Percentiles rank a stretch among this genome's conserved stretches.
phyloP scores from a whole-genome alignment of 2,888 invertebrate genomes.

The Pelosia muscerda region DNA sequence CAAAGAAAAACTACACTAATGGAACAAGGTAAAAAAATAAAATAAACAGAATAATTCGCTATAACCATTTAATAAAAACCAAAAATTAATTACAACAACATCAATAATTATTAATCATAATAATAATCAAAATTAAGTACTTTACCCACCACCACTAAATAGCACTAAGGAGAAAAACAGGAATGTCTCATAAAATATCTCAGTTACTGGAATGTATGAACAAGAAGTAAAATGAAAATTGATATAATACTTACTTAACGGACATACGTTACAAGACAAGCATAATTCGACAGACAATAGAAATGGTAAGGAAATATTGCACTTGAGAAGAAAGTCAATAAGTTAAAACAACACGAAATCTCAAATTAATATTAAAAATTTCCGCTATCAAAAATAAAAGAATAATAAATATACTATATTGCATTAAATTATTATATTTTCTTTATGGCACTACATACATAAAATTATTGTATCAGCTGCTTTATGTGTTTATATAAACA shows the following conservation, averaged over 20 bases:
- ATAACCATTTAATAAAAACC: constrained; percentile 83
- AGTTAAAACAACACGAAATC: constrained; percentile 46
- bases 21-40: constrained; percentile 52
- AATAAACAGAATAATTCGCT: constrained; percentile 66
- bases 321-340: constrained; percentile 40
- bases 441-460: constrained; percentile 77
- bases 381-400: constrained; percentile 52
- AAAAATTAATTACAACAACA: constrained; percentile 72
- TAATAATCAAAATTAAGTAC: constrained; percentile 71
- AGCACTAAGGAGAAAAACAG: constrained; percentile 47
- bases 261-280: constrained; percentile 22
- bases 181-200: constrained; percentile 48
- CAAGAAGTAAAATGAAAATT: background rate
- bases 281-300: constrained; percentile 18
- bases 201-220: constrained; percentile 21
- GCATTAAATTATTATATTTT: constrained; percentile 57
- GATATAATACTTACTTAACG: constrained; percentile 5
- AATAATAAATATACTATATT: constrained; percentile 42
- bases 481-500: constrained; percentile 49
- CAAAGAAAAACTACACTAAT: constrained; percentile 32
- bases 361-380: constrained; percentile 58
- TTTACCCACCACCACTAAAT: constrained; percentile 74
- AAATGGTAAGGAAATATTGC: constrained; percentile 45
- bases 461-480: constrained; percentile 57
- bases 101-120: constrained; percentile 56